Evolutionary conservation across 2,888 invertebrate genomes (phyloP), one percentile per base, ranked within the genome.

Genomic region (Tetragonisca angustula): DNA sequence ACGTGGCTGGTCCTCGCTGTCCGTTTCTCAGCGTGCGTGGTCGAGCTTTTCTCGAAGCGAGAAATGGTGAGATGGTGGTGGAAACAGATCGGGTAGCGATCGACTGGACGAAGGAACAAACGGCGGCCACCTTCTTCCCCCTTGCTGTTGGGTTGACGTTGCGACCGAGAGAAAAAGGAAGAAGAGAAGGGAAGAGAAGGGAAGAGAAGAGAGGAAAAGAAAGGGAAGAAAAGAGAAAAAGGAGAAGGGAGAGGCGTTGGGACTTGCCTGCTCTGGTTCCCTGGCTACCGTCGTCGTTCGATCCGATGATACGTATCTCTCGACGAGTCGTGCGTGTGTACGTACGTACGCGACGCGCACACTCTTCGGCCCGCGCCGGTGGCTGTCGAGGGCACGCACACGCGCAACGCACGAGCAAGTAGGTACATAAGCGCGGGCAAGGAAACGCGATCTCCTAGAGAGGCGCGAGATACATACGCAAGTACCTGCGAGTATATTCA

Each of bases 251-350:
- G 84, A 86, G 86, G 78, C 83, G 84, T 87, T 83, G 85, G 78
- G 76, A 84, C 83, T 85, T 77, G 88, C 54, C 83, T 83, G 89
- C 87, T 88, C 88, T 84, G 86, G 87, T 90, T 89, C 88, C 87
- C 72, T 79, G 82, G 82, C 89, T 89, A 87, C 88, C 88, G 77
- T 80, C 87, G 85, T 87, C 89, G 85, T 87, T 90, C 89, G 87
- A 90, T 90, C 81, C 88, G 84, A 84, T 77, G 87, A 88, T 86
- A 87, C 75, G 85, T 87, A 89, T 89, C 89, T 89, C 83, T 79
- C 78, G 83, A 73, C 71, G 83, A 62, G 74, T 69, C 71, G 82
- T 72, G 74, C 84, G 84, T 79, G 59, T 73, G 69, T 56, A 69
- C 1, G 61, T 32, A 32, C 32, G 32, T 32, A 32, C 32, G 43